These are phyloP conservation scores for Telmatherina bonti DNA, from an alignment of 2,797 vertebrate genomes.

Conservation along the genomic window DNA sequence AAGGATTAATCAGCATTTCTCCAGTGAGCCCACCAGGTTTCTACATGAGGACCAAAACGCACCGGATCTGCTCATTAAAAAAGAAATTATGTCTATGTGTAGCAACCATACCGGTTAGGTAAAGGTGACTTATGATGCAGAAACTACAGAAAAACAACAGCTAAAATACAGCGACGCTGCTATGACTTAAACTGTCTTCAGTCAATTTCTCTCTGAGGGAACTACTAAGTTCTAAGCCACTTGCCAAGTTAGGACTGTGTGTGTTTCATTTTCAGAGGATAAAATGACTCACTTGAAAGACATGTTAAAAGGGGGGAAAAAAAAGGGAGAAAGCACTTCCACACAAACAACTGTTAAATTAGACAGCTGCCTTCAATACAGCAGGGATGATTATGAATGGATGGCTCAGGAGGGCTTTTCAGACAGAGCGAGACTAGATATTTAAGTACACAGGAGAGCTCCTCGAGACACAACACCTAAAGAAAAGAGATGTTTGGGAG, in stretches of 20 bases:
- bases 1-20: not conserved
- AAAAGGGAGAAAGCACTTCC: conserved; percentile 25
- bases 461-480: conserved; percentile 42
- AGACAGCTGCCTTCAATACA: conserved; percentile 27
- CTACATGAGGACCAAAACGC: not conserved
- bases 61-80: not conserved
- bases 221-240: conserved; percentile 26
- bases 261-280: conserved; percentile 11
- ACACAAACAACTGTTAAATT: conserved; percentile 38
- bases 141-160: not conserved
- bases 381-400: conserved; percentile 23
- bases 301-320: conserved; percentile 16
- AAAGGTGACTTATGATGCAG: not conserved
- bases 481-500: conserved; percentile 34
- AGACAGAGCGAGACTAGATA: conserved; percentile 27
- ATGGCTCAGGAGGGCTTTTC: conserved; percentile 40
- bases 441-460: conserved; percentile 30
- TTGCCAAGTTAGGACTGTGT: conserved; percentile 11
- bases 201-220: not conserved
- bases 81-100: not conserved
- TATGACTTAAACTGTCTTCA: not conserved
- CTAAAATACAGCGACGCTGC: not conserved
- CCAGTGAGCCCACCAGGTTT: not conserved
- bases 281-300: conserved; percentile 27
- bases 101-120: not conserved